A percentile compares a stretch with the other conserved stretches of the same genome.
These are phyloP conservation scores for Liodrosophila aerea DNA, from an alignment of 2,888 invertebrate genomes.

Conservation along the genomic window DNA sequence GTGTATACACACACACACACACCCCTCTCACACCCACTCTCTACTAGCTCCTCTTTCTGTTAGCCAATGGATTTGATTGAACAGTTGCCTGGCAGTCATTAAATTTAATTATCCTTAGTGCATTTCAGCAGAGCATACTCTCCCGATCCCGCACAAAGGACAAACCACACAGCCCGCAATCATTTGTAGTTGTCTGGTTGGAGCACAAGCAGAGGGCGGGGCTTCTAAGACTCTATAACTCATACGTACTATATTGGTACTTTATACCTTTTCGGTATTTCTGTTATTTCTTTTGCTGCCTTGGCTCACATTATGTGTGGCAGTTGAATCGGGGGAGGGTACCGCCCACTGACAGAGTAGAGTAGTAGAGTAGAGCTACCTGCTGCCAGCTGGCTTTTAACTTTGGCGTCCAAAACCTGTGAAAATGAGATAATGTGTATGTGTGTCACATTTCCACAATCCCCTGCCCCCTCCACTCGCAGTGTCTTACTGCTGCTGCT, in stretches of 20 bases:
- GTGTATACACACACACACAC: constrained; percentile 2
- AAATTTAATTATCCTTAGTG: constrained; percentile 66
- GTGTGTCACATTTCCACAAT: constrained; percentile 62
- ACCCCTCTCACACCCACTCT: not conserved
- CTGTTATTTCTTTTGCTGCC: not conserved
- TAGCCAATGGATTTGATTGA: constrained; percentile 9
- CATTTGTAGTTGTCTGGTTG: constrained; percentile 56
- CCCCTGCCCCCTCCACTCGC: not conserved
- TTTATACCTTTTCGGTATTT: constrained; percentile 8
- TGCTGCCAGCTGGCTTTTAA: constrained; percentile 62
- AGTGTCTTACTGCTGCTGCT: constrained; percentile 14
- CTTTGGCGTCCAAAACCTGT: constrained; percentile 66
- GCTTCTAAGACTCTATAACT: constrained; percentile 27
- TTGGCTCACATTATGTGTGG: constrained; percentile 41
- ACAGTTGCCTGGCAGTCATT: constrained; percentile 35
- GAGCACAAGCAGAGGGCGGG: not conserved
- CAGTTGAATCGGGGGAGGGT: constrained; percentile 29
- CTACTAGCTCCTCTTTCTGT: not conserved
- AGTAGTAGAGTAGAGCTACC: not conserved
- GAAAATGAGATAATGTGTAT: constrained; percentile 78
- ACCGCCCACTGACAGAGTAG: constrained; percentile 16
- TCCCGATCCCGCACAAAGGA: constrained; percentile 16
- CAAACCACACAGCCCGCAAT: constrained; percentile 30
- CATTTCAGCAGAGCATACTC: too few relatives aligned
- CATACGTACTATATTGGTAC: constrained; percentile 30